These are phyloP conservation scores for Drosophila anomalata DNA, from an alignment of 2,888 invertebrate genomes.

Conservation along the genomic window DNA sequence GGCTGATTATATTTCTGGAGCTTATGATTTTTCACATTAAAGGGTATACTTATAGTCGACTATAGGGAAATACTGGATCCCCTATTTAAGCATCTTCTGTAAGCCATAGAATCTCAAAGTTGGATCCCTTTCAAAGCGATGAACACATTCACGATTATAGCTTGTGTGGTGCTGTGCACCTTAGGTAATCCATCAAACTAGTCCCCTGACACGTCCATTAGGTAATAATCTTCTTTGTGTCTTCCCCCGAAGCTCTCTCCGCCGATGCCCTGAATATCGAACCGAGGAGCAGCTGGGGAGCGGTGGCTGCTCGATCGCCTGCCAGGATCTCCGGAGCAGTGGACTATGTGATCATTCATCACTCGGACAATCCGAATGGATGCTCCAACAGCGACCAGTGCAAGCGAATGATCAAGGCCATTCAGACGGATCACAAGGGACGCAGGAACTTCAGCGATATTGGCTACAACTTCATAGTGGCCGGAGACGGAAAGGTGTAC, in stretches of 20 bases:
- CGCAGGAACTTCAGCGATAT: conserved; percentile 88
- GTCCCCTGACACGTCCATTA: not conserved
- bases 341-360: conserved; percentile 89
- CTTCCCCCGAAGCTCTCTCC: conserved; percentile 30
- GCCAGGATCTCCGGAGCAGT: conserved; percentile 85
- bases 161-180: conserved; percentile 45
- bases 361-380: conserved; percentile 87
- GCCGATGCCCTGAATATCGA: conserved; percentile 69
- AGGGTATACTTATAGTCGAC: conserved; percentile 3
- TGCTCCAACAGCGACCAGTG: conserved; percentile 86
- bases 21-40: not conserved
- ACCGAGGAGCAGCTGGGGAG: conserved; percentile 86
- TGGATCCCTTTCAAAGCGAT: conserved; percentile 24
- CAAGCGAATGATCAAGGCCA: conserved; percentile 86
- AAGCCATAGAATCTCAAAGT: conserved; percentile 24
- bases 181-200: conserved; percentile 59
- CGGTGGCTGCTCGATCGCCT: conserved; percentile 84
- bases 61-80: not conserved
- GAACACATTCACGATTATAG: conserved; percentile 46
- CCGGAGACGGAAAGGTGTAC: conserved; percentile 89
- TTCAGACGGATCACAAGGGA: conserved; percentile 87
- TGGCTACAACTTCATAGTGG: conserved; percentile 89
- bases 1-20: not conserved
- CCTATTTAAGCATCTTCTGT: conserved; percentile 35
- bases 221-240: not conserved